Evolutionary conservation across 1,140 invertebrate species (phyloP).

Genomic region (Diabrotica virgifera): DNA sequence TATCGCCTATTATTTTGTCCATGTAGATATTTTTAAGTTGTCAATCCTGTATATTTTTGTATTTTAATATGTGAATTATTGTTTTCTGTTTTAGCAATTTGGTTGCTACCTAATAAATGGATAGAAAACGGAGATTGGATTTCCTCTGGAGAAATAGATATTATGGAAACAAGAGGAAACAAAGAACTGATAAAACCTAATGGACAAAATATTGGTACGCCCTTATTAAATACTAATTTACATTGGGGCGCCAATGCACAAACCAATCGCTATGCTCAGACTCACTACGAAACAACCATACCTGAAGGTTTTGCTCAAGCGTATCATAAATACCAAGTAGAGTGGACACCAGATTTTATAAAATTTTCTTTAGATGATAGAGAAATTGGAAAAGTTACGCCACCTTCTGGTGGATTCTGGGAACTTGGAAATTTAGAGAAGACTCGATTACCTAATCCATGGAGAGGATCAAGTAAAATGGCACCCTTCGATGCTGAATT

Average conservation of each 20-base stretch:
- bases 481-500: constrained; percentile 63
- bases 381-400: constrained; percentile 27
- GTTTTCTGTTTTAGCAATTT: constrained; percentile 53
- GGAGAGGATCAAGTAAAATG: constrained; percentile 47
- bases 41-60: neutral
- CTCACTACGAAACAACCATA: constrained; percentile 52
- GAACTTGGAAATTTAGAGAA: constrained; percentile 26
- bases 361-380: constrained; percentile 33
- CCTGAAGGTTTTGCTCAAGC: constrained; percentile 48
- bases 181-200: constrained; percentile 47
- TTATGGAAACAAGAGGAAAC: constrained; percentile 60
- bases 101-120: constrained; percentile 56
- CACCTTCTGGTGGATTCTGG: constrained; percentile 35
- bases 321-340: constrained; percentile 54
- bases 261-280: constrained; percentile 53
- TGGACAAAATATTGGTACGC: constrained; percentile 57
- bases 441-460: constrained; percentile 39
- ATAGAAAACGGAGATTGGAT: constrained; percentile 59
- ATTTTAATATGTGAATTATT: neutral
- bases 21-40: neutral
- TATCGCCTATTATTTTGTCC: no score
- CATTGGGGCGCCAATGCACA: constrained; percentile 61
- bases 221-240: constrained; percentile 58
- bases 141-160: constrained; percentile 56
- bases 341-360: constrained; percentile 49